Evolutionary conservation across 2,888 invertebrate species (phyloP).

Genomic region (Byasa hedistus): DNA sequence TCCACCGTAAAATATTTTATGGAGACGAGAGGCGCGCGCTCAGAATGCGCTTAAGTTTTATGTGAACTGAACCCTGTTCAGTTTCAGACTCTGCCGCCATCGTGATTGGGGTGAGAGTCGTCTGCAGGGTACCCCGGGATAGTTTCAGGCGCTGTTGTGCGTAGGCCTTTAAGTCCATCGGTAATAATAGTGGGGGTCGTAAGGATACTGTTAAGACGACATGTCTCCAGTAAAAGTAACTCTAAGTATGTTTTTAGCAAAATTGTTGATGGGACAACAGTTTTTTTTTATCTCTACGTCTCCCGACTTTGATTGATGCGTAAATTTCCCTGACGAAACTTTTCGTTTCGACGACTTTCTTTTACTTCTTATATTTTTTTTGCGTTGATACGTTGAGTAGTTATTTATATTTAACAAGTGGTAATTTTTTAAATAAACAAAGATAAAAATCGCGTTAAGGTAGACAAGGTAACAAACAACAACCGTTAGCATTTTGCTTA

Average conservation of each 20-base stretch:
- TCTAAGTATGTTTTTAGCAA: slow-evolving; percentile 22
- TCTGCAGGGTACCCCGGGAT: not conserved
- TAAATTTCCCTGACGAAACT: not conserved
- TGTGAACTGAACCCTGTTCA: not conserved
- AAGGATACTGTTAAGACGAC: slow-evolving; percentile 14
- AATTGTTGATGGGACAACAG: slow-evolving; percentile 15
- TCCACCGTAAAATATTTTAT: slow-evolving; percentile 46
- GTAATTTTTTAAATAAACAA: no score
- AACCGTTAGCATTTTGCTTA: not conserved
- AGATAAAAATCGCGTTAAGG: no score
- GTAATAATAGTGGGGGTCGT: slow-evolving; percentile 27
- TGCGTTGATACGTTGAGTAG: no score
- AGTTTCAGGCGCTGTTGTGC: slow-evolving; percentile 25
- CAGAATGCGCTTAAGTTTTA: slow-evolving; percentile 40
- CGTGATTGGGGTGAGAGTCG: slow-evolving; percentile 4
- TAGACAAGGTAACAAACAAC: not conserved
- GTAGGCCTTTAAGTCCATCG: slow-evolving; percentile 30
- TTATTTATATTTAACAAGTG: no score
- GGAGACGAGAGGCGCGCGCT: slow-evolving; percentile 40
- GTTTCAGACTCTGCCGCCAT: not conserved
- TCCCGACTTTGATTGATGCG: not conserved
- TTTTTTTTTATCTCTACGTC: not conserved
- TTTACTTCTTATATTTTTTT: no score
- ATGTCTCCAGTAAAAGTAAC: slow-evolving; percentile 16
- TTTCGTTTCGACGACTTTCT: no score